Base-by-base conservation (phyloP, 2,113 vertebrate species). In the Andinoacara biseriatus region DNA sequence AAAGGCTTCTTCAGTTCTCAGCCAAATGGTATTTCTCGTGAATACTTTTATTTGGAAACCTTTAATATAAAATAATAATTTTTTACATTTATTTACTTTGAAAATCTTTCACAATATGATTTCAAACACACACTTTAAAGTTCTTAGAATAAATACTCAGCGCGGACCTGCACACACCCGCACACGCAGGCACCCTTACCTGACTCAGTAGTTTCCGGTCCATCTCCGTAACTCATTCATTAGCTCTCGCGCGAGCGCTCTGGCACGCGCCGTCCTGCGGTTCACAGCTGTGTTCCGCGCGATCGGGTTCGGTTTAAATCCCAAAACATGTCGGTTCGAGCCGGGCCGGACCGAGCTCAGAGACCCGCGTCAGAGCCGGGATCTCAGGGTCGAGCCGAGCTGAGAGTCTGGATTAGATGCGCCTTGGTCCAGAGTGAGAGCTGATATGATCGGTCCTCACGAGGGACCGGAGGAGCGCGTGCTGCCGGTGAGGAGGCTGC, bases 131-230 rank as follows among this genome's bases (percentile, higher is more conserved):
- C 65, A 52, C 24, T 52, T 69, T 20, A 49, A 69, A 69, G 65
- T 52, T 69, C 5, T 52, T 18, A 3, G 26, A 26, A 26, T 15
- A 52, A 52, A 15, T 14, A 5, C 13, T 46, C 40, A 67, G 38
- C n/a, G 46, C n/a, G 38, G 62, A 65, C 24, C 13, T 46, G 62
- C 24, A 35, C 7, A 40, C 33, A 15, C 43, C 8, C 76, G 40
- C 59, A 29, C 59, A 20, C 69, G 43, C 58, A 2, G 60, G 29
- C 58, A 2, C 61, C 5, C 86, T 6, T 29, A 89, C 87, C 87
- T 86, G 84, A 78, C 40, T 84, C 84, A 86, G 65, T 59, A 89
- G 26, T 75, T 75, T 84, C 29, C 62, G 56, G n/a, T 84, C 74
- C 84, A 89, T 89, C 54, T 78, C 72, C 6, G 17, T 54, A 81